These are phyloP conservation scores for Leptoclinus maculatus DNA, from an alignment of 2,797 vertebrate species.

Conservation along the genomic window DNA sequence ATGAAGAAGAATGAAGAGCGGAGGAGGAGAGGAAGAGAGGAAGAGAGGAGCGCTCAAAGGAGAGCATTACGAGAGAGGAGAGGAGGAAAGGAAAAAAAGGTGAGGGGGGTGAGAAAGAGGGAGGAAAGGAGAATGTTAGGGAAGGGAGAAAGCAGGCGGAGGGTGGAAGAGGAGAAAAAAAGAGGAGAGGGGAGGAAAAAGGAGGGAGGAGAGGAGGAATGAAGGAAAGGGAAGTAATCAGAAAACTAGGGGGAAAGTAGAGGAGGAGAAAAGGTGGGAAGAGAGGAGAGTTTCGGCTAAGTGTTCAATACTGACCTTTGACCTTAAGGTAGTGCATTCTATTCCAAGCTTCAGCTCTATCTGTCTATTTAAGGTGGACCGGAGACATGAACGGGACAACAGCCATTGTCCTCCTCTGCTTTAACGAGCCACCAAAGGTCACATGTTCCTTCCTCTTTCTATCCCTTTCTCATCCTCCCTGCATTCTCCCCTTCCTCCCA, in stretches of 20 bases:
- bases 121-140: not conserved
- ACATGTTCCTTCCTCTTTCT: not conserved
- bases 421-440: constrained; percentile 6
- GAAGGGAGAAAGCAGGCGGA: not conserved
- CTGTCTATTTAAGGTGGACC: constrained; percentile 33
- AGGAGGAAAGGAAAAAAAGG: not conserved
- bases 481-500: not conserved
- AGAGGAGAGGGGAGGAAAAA: not conserved
- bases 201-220: not conserved
- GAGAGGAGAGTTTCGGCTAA: not conserved
- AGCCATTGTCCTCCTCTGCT: not conserved
- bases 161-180: not conserved
- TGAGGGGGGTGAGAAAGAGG: not conserved
- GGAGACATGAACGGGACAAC: constrained; percentile 7
- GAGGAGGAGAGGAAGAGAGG: not conserved
- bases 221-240: not conserved
- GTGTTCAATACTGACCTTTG: constrained; percentile 11
- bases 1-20: constrained; percentile 38
- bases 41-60: not conserved
- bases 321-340: constrained; percentile 18
- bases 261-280: not conserved
- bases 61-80: not conserved
- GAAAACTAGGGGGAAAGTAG: not conserved
- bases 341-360: not conserved
- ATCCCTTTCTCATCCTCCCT: not conserved